Base-by-base conservation (phyloP, 2,888 invertebrate genomes). In the Himalopsyche anomala region DNA sequence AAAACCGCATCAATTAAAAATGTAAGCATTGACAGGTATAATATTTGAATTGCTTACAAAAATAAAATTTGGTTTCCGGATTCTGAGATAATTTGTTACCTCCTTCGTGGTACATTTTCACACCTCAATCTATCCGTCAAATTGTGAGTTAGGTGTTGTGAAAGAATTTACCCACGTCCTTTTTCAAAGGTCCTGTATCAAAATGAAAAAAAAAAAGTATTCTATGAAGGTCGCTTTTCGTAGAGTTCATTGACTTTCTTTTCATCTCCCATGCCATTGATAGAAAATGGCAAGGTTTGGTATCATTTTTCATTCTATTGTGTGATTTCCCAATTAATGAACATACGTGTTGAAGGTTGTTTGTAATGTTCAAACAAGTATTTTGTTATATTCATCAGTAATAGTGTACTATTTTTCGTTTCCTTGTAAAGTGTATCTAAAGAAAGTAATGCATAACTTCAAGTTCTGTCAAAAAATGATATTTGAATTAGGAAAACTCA, bases 251-350 rank as follows among this genome's bases (percentile, higher is more conserved):
- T 38, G 74, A 74, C 74, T 74, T 36, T 15, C 28, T 12, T 74
- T 36, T 36, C 74, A 36, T 74, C 36, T 74, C 12, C 12, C 36
- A 5, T 38, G 9, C 19, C 15, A 28, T 36, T 74, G 74, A 74
- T 28, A 38, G 74, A 74, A 38, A 74, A 38, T 36, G 28, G 8
- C 36, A 5, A 36, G 12, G 38, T 28, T 38, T 36, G 38, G 74
- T 28, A 74, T 74, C 74, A 74, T 36, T 74, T 74, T 74, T 74
- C 74, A 74, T 4, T 74, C 74, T 15, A 15, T 74, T 74, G 36
- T 74, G 74, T 12, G 15, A 5, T 36, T 5, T 4, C 12, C 36
- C 74, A 74, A 74, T 74, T 74, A 74, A 74, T 74, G 36, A 38
- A 74, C 5, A 15, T 15, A 51, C 51, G 15, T 45, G 45, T 15